Base-by-base conservation (phyloP, 2,797 vertebrate genomes). In the Microchirus variegatus region DNA sequence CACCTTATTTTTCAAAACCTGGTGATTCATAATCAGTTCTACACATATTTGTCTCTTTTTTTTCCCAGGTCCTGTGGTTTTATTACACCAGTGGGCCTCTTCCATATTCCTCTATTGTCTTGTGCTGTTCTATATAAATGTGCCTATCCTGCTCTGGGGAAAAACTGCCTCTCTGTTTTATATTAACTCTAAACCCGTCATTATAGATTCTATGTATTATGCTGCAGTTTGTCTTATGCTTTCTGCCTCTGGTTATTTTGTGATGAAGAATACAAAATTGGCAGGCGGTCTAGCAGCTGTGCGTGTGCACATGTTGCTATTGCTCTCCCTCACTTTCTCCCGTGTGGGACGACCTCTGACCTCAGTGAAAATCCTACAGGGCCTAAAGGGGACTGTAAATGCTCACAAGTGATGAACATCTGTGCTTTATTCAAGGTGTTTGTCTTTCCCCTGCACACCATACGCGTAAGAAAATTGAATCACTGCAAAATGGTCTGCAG, bases 121-220 rank as follows among this genome's bases (percentile, higher is more conserved):
- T 36, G 1, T 11, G 9, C 26, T 47, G 26, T 37, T 43, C 17
- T 65, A 40, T 60, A 65, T 74, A 49, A 76, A 82, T 52, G 67
- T 53, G 62, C 75, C 76, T 58, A 71, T 77, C 26, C 52, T 63
- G 16, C 73, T 77, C 73, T 36, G 18, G 70, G 67, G 67, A 67
- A 57, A 61, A 67, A 50, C 10, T 0, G 56, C 57, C 59, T 74
- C 75, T 67, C 81, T 90, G 84, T 75, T 84, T 85, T 73, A 75
- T 74, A 86, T 87, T 84, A 87, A 63, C 73, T 66, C 40, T 84
- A 82, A 90, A 88, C 77, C 79, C 77, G 85, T 85, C 67, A 49
- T 76, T 84, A 67, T 78, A 73, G 59, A 73, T 81, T 63, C 49
- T 67, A 56, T 70, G 68, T 55, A 81, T 84, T 74, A 69, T 46